Percentiles rank a stretch among this genome's conserved stretches.
Conservation (phyloP, 2,113 vertebrate species). For the Nettapus auritus region DNA sequence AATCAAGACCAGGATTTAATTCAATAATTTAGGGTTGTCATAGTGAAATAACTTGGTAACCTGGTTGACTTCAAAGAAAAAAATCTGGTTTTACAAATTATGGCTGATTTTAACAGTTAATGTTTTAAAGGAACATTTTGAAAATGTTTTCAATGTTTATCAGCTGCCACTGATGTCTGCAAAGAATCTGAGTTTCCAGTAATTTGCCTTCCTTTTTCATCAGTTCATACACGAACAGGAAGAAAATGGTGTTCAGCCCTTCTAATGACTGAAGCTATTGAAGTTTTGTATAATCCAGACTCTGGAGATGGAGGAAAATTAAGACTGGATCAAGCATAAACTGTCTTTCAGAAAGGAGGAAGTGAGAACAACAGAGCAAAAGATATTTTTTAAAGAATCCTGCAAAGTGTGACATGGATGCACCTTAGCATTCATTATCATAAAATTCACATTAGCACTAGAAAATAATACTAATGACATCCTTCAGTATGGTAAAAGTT, state of each 20-base stretch:
- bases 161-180: not conserved
- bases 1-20: not conserved
- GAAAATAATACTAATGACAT: not conserved
- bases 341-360: not conserved
- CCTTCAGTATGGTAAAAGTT: not conserved
- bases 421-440: not conserved
- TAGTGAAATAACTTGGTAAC: not conserved
- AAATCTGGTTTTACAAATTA: not conserved
- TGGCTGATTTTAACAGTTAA: not conserved
- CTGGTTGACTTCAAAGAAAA: not conserved
- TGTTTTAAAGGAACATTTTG: not conserved
- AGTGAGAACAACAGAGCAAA: not conserved
- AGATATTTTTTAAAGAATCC: not conserved
- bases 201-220: not conserved
- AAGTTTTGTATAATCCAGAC: not conserved
- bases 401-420: rapidly evolving
- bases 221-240: not conserved
- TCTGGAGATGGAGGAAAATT: not conserved
- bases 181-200: not conserved
- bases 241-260: not conserved
- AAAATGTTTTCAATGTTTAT: not conserved
- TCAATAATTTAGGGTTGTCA: not conserved
- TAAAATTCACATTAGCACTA: not conserved
- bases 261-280: not conserved
- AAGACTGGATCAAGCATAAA: not conserved